These are phyloP conservation scores for Folsomia candida DNA, from an alignment of 2,888 invertebrate genomes.

Conservation along the genomic window DNA sequence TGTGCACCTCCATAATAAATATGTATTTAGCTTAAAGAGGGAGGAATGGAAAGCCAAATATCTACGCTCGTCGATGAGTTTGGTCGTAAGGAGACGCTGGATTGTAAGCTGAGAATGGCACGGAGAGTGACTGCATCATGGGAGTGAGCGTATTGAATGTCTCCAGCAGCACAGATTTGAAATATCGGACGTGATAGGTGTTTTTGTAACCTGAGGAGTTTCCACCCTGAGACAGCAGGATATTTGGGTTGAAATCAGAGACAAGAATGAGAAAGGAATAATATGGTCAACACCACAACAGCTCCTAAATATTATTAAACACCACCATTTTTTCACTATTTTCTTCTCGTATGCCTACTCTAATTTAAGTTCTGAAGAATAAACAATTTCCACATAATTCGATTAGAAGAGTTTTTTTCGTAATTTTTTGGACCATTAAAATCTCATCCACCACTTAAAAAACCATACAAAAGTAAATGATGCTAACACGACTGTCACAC, in stretches of 20 bases:
- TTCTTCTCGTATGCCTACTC: too few relatives aligned
- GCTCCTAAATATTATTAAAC: too few relatives aligned
- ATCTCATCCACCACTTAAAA: too few relatives aligned
- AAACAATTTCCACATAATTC: too few relatives aligned
- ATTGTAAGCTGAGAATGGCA: conserved; percentile 8
- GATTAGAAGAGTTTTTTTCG: too few relatives aligned
- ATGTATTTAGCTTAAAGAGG: too few relatives aligned
- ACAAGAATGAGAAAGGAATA: conserved; percentile 17
- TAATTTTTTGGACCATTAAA: too few relatives aligned
- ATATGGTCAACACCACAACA: conserved; percentile 1
- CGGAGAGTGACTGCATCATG: background rate
- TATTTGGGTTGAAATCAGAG: conserved; percentile 22
- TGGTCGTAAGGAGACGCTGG: background rate
- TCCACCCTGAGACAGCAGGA: conserved; percentile 28
- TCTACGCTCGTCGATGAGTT: background rate
- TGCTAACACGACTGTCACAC: too few relatives aligned
- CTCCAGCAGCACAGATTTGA: conserved; percentile 12
- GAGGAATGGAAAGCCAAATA: background rate
- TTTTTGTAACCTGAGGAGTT: conserved; percentile 23
- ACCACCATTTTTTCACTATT: too few relatives aligned
- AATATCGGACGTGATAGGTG: conserved; percentile 25
- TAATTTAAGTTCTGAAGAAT: too few relatives aligned
- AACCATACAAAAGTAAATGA: too few relatives aligned
- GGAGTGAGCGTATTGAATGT: conserved; percentile 17
- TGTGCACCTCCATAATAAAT: too few relatives aligned